Conservation (phyloP, 2,888 invertebrate species). For the Bombylius major region DNA sequence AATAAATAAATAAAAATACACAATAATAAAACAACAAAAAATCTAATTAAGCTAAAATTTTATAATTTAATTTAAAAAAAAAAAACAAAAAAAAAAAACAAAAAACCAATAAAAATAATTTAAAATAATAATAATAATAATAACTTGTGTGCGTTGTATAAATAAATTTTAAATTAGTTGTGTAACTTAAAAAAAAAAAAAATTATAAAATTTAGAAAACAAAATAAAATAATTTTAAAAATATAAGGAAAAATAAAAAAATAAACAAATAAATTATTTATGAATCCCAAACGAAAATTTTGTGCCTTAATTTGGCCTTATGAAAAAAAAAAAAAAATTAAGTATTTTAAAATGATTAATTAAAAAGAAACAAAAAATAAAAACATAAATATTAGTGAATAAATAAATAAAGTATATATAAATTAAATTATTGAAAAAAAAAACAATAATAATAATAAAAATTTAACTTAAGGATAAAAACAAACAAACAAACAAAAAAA, state of each 20-base stretch:
- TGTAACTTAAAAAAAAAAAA: slow-evolving; percentile 1
- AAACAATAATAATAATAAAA: slow-evolving; percentile 10
- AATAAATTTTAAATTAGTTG: no score
- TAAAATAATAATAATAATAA: slow-evolving; percentile 21
- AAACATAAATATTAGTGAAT: slow-evolving; percentile 10
- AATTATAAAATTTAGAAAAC: slow-evolving; percentile 5
- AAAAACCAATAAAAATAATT: slow-evolving; percentile 1
- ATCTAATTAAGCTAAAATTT: background rate
- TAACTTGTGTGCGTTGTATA: background rate
- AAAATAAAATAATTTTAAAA: slow-evolving; percentile 5
- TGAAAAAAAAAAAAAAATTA: slow-evolving; percentile 6
- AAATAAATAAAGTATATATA: slow-evolving; percentile 6
- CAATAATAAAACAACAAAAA: background rate
- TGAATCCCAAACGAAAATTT: slow-evolving; percentile 13
- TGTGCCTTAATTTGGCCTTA: slow-evolving; percentile 24
- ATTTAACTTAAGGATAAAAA: slow-evolving; percentile 7
- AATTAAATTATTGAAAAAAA: background rate
- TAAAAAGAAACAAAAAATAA: background rate
- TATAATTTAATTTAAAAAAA: background rate
- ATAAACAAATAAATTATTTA: background rate
- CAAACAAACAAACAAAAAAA: slow-evolving; percentile 8
- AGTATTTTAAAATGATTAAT: no score
- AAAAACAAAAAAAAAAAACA: slow-evolving; percentile 1
- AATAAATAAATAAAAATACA: slow-evolving; percentile 1
- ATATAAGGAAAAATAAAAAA: slow-evolving; percentile 2